Conservation (phyloP, 2,113 vertebrate species). For the Microtus pennsylvanicus region DNA sequence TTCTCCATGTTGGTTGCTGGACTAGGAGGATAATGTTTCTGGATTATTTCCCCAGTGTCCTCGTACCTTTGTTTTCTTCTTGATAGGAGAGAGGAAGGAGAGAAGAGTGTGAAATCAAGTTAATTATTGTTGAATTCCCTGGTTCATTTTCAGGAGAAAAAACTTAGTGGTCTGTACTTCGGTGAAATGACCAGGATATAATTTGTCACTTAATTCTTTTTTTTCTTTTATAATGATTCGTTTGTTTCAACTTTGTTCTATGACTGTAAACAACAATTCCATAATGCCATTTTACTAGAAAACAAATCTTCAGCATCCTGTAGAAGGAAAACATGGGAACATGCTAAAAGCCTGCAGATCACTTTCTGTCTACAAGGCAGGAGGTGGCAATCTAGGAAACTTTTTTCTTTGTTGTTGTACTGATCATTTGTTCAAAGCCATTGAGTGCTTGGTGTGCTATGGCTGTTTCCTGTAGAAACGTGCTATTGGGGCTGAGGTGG, state of each 20-base stretch:
- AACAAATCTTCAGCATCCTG: neutral
- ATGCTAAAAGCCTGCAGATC: neutral
- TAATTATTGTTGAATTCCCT: neutral
- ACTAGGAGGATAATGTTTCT: neutral
- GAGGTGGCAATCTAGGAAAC: neutral
- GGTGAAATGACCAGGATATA: neutral
- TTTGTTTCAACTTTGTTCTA: neutral
- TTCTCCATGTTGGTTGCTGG: neutral
- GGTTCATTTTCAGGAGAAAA: neutral
- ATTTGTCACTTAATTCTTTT: neutral
- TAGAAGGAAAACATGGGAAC: neutral
- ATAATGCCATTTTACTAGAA: neutral
- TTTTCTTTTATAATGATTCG: neutral
- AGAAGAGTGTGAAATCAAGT: neutral
- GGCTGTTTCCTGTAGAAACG: neutral
- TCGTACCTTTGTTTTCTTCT: neutral
- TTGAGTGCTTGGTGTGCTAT: neutral
- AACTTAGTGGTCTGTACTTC: neutral
- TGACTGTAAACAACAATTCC: neutral
- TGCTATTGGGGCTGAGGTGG: neutral
- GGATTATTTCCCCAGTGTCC: neutral
- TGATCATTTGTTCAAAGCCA: neutral
- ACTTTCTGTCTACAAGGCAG: neutral
- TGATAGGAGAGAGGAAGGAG: neutral
- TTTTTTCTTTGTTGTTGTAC: neutral